Conservation (phyloP, 1,140 invertebrate genomes). For the Mactra quadrangularis region DNA sequence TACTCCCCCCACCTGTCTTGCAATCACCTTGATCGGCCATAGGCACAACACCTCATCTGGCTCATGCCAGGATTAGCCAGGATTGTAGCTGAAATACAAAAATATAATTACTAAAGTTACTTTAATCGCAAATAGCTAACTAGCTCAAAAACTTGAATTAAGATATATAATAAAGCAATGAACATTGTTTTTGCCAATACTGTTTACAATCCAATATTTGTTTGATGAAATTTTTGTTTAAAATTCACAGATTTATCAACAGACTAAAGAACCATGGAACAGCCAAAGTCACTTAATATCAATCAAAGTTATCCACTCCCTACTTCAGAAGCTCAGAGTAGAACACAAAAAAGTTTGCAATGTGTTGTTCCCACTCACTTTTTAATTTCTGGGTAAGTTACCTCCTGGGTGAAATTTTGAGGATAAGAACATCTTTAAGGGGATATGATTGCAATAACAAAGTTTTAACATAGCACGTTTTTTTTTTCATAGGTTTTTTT, state of each 20-base stretch:
- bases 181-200: neutral
- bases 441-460: too few species aligned
- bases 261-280: neutral
- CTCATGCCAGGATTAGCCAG: slow-evolving; percentile 64
- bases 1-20: slow-evolving; percentile 59
- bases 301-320: too few species aligned
- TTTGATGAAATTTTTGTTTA: neutral
- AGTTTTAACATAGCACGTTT: too few species aligned
- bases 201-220: neutral
- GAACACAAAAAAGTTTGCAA: too few species aligned
- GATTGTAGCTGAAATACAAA: slow-evolving; percentile 46
- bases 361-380: too few species aligned
- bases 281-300: too few species aligned
- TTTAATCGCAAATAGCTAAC: neutral
- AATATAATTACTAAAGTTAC: neutral
- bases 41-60: slow-evolving; percentile 59
- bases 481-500: too few species aligned
- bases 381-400: too few species aligned
- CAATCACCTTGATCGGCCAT: slow-evolving; percentile 64
- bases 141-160: neutral
- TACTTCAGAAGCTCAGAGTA: too few species aligned
- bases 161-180: neutral
- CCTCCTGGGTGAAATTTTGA: too few species aligned
- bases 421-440: too few species aligned
- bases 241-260: neutral